Evolutionary conservation across 2,113 vertebrate species (phyloP).

Genomic region (Heterochromis multidens): DNA sequence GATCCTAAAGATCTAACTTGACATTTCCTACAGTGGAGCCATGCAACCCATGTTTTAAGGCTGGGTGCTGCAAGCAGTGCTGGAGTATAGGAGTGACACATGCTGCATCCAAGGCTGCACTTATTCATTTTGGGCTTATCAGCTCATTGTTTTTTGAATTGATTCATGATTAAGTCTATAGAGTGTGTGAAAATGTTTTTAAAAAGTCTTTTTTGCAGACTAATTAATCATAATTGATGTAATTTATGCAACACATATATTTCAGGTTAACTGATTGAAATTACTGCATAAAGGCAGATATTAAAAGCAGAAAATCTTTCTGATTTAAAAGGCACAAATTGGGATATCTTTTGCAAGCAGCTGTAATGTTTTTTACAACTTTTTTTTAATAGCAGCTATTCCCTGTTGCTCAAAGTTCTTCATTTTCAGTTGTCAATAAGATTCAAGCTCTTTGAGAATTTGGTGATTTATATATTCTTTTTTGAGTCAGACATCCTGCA

Average conservation of each 20-base stretch:
- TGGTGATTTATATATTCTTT: background rate
- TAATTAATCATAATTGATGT: background rate
- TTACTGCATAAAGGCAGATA: background rate
- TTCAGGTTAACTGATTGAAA: background rate
- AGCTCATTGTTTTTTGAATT: background rate
- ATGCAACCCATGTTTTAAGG: background rate
- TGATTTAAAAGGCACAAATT: background rate
- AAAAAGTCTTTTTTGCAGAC: background rate
- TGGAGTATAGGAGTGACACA: background rate
- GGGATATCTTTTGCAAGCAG: no score
- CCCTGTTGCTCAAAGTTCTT: background rate
- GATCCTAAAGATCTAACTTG: background rate
- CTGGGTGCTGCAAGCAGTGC: background rate
- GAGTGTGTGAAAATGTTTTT: background rate
- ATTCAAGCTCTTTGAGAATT: background rate
- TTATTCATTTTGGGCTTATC: background rate
- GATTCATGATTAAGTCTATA: background rate
- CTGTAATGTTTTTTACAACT: background rate
- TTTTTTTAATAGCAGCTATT: background rate
- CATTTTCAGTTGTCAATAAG: background rate
- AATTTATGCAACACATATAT: background rate
- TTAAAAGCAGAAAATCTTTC: background rate
- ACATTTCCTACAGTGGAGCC: background rate
- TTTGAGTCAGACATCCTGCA: background rate
- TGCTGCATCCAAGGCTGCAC: background rate